Conservation (phyloP, 1,140 invertebrate genomes). For the Heliconius hewitsoni region DNA sequence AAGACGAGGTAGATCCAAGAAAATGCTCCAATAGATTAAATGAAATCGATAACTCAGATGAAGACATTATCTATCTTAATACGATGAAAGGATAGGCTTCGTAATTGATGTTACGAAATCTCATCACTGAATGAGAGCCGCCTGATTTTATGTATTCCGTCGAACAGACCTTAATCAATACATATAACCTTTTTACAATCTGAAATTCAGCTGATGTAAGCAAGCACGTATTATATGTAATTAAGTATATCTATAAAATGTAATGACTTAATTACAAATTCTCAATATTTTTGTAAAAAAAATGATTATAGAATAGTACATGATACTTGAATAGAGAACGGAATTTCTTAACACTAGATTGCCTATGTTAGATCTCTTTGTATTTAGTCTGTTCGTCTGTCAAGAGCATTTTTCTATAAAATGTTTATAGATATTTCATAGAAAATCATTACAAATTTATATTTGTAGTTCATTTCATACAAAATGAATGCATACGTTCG, state of each 20-base stretch:
- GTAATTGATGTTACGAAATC: conserved; percentile 38
- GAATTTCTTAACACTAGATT: too few species aligned
- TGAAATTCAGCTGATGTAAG: conserved; percentile 9
- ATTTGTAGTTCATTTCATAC: too few species aligned
- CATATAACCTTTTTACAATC: conserved; percentile 17
- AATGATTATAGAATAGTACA: too few species aligned
- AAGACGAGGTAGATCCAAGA: neutral
- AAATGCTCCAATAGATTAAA: conserved; percentile 44
- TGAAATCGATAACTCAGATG: conserved; percentile 51
- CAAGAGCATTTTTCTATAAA: too few species aligned
- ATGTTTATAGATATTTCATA: too few species aligned
- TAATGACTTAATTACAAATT: neutral
- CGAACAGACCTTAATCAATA: conserved; percentile 23
- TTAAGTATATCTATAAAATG: neutral
- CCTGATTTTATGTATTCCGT: conserved; percentile 23
- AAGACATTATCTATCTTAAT: conserved; percentile 46
- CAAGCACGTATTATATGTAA: conserved; percentile 1
- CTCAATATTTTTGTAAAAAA: neutral
- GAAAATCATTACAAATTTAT: too few species aligned
- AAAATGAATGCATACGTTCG: too few species aligned
- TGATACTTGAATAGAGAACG: too few species aligned
- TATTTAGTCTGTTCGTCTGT: too few species aligned
- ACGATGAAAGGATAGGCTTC: conserved; percentile 39
- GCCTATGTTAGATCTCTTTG: too few species aligned
- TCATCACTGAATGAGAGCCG: conserved; percentile 18